phyloP scores from a whole-genome alignment of 2,888 invertebrate species.

The Chymomyza amoena region DNA sequence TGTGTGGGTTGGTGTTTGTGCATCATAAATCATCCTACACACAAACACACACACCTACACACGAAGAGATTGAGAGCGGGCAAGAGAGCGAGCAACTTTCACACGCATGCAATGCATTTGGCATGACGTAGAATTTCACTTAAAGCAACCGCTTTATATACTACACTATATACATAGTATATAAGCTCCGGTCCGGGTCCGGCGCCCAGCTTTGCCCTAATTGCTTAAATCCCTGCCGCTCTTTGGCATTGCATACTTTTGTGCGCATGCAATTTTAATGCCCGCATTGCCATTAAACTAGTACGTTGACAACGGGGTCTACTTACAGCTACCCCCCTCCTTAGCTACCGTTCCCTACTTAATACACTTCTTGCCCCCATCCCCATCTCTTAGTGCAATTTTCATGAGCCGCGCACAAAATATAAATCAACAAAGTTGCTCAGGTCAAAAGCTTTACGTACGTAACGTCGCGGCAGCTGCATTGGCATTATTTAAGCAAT shows the following conservation, averaged over 20 bases:
- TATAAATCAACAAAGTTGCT: slow-evolving; percentile 67
- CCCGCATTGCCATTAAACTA: slow-evolving; percentile 39
- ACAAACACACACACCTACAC: slow-evolving; percentile 18
- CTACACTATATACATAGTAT: neutral
- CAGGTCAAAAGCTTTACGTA: slow-evolving; percentile 2
- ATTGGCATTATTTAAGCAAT: neutral
- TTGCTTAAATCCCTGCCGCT: neutral
- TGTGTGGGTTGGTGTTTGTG: slow-evolving; percentile 11
- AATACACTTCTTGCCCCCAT: neutral
- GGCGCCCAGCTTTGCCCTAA: neutral
- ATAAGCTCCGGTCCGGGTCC: neutral
- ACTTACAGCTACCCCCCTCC: neutral
- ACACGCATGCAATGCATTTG: slow-evolving; percentile 31
- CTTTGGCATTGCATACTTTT: slow-evolving; percentile 54
- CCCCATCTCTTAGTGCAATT: slow-evolving; percentile 36
- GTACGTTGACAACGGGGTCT: slow-evolving; percentile 7
- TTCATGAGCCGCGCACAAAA: slow-evolving; percentile 53
- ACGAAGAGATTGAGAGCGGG: no score
- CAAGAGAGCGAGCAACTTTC: neutral
- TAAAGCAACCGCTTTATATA: neutral
- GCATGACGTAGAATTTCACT: slow-evolving; percentile 35
- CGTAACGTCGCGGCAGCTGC: neutral
- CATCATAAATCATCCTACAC: slow-evolving; percentile 53
- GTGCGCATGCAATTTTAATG: slow-evolving; percentile 67
- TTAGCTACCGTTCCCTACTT: neutral